These are phyloP conservation scores for Cephus nigrinus DNA, from an alignment of 2,888 invertebrate species.

Conservation along the genomic window DNA sequence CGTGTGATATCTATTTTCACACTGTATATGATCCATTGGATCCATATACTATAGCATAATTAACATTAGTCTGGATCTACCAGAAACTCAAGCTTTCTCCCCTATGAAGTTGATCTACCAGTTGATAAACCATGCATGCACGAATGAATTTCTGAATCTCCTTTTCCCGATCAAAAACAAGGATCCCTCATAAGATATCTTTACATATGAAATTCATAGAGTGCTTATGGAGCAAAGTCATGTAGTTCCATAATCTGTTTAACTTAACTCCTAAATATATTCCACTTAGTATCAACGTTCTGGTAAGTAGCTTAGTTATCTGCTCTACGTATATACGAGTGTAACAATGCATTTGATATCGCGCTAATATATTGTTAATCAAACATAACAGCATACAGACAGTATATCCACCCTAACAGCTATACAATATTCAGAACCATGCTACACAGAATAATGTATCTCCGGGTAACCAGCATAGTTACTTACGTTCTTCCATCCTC, in stretches of 20 bases:
- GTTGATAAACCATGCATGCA: neutral
- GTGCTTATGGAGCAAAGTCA: too few species aligned
- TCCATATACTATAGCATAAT: neutral
- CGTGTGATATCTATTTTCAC: neutral
- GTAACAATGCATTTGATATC: constrained; percentile 23
- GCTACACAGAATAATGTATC: neutral
- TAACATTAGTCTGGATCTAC: constrained; percentile 6
- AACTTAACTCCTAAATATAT: neutral
- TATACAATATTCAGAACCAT: neutral
- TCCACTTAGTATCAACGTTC: neutral
- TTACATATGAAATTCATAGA: too few species aligned
- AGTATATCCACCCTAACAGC: neutral
- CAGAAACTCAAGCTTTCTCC: constrained; percentile 14
- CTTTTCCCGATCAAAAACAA: too few species aligned
- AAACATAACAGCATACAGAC: constrained; percentile 38
- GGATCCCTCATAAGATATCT: too few species aligned
- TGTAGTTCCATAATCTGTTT: too few species aligned
- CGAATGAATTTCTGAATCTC: neutral
- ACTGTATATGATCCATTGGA: neutral
- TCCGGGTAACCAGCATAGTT: neutral
- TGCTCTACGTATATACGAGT: constrained; percentile 44
- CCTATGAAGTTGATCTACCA: neutral
- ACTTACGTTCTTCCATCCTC: neutral
- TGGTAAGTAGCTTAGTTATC: constrained; percentile 31
- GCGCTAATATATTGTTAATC: constrained; percentile 53